Base-by-base conservation (phyloP, 2,888 invertebrate genomes). In the Dryobota labecula region DNA sequence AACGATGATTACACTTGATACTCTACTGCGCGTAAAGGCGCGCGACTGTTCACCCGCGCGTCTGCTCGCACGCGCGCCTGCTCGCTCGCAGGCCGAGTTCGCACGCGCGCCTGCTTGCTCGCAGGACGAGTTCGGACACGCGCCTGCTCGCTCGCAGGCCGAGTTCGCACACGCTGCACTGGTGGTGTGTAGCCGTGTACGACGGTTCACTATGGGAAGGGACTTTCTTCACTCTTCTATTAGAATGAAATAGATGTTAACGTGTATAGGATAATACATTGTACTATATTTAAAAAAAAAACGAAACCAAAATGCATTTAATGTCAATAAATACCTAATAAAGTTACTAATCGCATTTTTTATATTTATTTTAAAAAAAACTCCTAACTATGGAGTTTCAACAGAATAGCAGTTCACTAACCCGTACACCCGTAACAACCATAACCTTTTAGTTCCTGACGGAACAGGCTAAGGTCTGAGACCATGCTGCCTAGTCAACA, bases 231-330 rank as follows among this genome's bases (percentile, higher is more conserved):
- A 72, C 65, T 83, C 76, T 84, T 77, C 67, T 75, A 80, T 63
- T 75, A n/a, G n/a, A n/a, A n/a, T n/a, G n/a, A n/a, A n/a, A n/a
- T 82, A 83, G 73, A 77, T 76, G 53, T 83, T 73, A 76, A 77
- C 30, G 49, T 77, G 73, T 85, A 74, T 78, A 84, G 64, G 78
- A 64, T 70, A 49, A 82, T 73, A 78, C 69, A 83, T 76, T 84
- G 82, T 86, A 84, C 85, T 82, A 79, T 85, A 78, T 77, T 45
- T 2, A 15, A 33, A 56, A 41, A 61, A 24, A 84, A 87, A 87
- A 88, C 80, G 87, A 91, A 90, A 91, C 91, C 91, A 91, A 92
- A 89, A 90, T 90, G 91, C 91, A 91, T 92, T 91, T 92, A 89
- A 86, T 86, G 86, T 87, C 81, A 78, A 82, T 85, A 83, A 84